phyloP scores from a whole-genome alignment of 2,888 invertebrate genomes.

The Protodeltote pygarga region DNA sequence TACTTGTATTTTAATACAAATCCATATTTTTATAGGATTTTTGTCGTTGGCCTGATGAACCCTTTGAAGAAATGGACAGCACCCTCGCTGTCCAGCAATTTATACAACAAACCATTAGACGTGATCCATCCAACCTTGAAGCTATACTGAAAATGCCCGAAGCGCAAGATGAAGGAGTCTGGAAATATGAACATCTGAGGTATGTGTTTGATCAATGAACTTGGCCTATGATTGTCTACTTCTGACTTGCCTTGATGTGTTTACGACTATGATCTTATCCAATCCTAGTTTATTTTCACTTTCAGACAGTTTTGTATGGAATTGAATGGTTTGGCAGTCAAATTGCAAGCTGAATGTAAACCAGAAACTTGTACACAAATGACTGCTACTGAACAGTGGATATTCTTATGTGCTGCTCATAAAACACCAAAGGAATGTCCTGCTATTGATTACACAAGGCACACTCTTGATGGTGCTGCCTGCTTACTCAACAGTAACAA shows the following conservation, averaged over 20 bases:
- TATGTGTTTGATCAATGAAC: slow-evolving; percentile 58
- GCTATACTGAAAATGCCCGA: slow-evolving; percentile 98
- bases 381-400: slow-evolving; percentile 99
- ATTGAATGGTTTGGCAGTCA: slow-evolving; percentile 98
- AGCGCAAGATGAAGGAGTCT: slow-evolving; percentile 99
- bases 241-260: no score
- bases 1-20: background rate
- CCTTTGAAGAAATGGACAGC: slow-evolving; percentile 99
- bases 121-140: slow-evolving; percentile 97
- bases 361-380: slow-evolving; percentile 99
- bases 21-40: slow-evolving; percentile 90
- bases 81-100: slow-evolving; percentile 99
- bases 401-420: slow-evolving; percentile 99
- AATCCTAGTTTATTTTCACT: slow-evolving; percentile 1
- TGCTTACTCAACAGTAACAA: slow-evolving; percentile 99
- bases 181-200: slow-evolving; percentile 99
- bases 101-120: slow-evolving; percentile 98
- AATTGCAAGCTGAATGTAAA: slow-evolving; percentile 98
- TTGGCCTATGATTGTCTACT: no score
- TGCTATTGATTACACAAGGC: slow-evolving; percentile 99
- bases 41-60: slow-evolving; percentile 98
- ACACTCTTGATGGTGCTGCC: slow-evolving; percentile 99
- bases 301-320: slow-evolving; percentile 99
- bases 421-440: slow-evolving; percentile 99
- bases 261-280: background rate